Base-by-base conservation (phyloP, 2,113 vertebrate genomes). In the Bombycilla garrulus region DNA sequence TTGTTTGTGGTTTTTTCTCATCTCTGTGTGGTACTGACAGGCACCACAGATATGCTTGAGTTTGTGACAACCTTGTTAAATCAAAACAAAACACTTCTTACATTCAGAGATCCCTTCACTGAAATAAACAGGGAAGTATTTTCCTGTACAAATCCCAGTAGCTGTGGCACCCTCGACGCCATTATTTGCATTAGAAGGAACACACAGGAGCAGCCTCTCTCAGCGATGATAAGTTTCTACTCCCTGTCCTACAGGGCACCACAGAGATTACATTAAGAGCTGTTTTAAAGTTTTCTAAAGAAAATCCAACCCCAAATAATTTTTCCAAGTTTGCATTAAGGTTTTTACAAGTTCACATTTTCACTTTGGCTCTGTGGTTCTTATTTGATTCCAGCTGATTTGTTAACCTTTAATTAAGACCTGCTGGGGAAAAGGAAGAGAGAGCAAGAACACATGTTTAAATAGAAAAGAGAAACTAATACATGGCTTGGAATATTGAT, bases 361-460 rank as follows among this genome's bases (percentile, higher is more conserved):
- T 88, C 17, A n/a, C 38, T 71, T 86, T n/a, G 21, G 23, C 44
- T 90, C 51, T 6, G 33, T 38, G 62, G 65, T 31, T 74, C 40
- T 70, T 88, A 21, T 14, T 90, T 18, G 26, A 88, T 74, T 94
- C 23, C 60, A 81, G 40, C 24, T 81, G 92, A 90, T 89, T 54
- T 62, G 62, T 92, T 95, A 65, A 90, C 83, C 74, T 88, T 94
- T 92, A 92, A 95, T 95, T 95, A 92, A 92, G 90, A 84, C 79
- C 64, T 90, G 47, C 35, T 20, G 60, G 82, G 74, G n/a, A 69
- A 93, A 94, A 81, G 47, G 71, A 88, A 90, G 51, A 81, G 44
- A 79, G 69, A 76, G 48, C 22, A 71, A 76, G 81, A 95, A 36
- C 44, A 66, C 26, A 0, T 50, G 51, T 83, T 96, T 60, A 56